Percentiles rank a stretch among this genome's conserved stretches.
Evolutionary conservation across 2,797 vertebrate species (phyloP).

Genomic region (Tinamus major): DNA sequence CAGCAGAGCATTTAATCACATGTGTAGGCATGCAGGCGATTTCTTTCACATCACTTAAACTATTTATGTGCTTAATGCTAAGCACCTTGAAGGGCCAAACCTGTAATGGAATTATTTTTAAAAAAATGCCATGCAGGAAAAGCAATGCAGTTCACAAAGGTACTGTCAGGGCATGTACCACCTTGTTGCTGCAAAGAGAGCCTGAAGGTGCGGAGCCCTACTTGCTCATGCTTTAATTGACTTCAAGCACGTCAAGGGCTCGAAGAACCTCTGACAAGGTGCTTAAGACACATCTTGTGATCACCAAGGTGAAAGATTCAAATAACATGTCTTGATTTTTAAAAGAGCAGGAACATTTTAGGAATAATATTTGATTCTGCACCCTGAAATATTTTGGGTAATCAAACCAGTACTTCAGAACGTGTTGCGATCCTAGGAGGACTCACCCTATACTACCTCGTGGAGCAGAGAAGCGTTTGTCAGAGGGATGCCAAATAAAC

Average conservation of each 20-base stretch:
- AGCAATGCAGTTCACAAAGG: background rate
- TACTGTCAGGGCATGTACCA: background rate
- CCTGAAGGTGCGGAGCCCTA: background rate
- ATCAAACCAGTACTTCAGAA: conserved; percentile 42
- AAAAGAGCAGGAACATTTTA: background rate
- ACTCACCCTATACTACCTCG: background rate
- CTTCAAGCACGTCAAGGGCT: background rate
- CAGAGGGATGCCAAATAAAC: conserved; percentile 62
- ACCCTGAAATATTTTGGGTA: conserved; percentile 33
- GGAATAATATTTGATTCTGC: conserved; percentile 10
- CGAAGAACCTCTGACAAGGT: background rate
- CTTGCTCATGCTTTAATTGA: background rate
- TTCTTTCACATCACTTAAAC: conserved; percentile 34
- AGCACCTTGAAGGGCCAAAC: background rate
- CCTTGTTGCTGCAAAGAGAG: background rate
- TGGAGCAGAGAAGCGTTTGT: conserved; percentile 29
- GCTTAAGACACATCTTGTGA: background rate
- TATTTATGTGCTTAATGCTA: conserved; percentile 1
- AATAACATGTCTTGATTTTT: background rate
- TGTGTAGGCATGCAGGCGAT: background rate
- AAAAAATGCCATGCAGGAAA: background rate
- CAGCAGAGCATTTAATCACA: conserved; percentile 39
- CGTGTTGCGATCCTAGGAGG: conserved; percentile 13
- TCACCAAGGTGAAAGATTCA: background rate
- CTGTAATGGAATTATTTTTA: background rate